A percentile compares a stretch with the other conserved stretches of the same genome.
Evolutionary conservation across 2,888 invertebrate species (phyloP).

Genomic region (Schrankia costaestrigalis): DNA sequence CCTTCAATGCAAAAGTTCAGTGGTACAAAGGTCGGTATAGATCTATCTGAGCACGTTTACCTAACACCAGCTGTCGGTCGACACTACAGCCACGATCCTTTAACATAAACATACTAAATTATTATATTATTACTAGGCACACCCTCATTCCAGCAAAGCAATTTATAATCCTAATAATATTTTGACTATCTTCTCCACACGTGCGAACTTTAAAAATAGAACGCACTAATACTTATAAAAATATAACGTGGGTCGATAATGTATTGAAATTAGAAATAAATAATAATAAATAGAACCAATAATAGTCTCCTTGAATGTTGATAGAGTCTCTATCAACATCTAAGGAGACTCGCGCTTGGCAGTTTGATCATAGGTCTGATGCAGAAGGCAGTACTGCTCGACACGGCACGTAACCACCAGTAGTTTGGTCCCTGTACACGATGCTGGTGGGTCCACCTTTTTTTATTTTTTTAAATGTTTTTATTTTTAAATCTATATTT

Average conservation of each 20-base stretch:
- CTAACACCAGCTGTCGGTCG: conserved; percentile 40
- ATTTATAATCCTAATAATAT: conserved; percentile 48
- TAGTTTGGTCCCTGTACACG: too few species aligned
- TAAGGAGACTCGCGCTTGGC: too few species aligned
- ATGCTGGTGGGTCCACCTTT: too few species aligned
- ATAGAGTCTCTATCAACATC: too few species aligned
- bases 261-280: too few species aligned
- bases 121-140: conserved; percentile 38
- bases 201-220: conserved; percentile 57
- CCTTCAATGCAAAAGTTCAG: conserved; percentile 48
- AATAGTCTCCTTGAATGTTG: too few species aligned
- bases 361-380: too few species aligned
- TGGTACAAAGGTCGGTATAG: conserved; percentile 48
- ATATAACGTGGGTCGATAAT: conserved; percentile 41
- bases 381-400: too few species aligned
- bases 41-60: conserved; percentile 47
- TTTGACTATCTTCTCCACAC: conserved; percentile 48
- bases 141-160: conserved; percentile 32
- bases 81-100: conserved; percentile 17
- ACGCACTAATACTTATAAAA: conserved; percentile 44
- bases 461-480: too few species aligned
- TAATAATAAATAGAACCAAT: too few species aligned
- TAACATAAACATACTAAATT: conserved; percentile 37
- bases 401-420: too few species aligned
- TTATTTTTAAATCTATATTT: too few species aligned